These are phyloP conservation scores for Spongilla lacustris DNA, from an alignment of 37 sponge, comb jelly and placozoan species.

Conservation along the genomic window DNA sequence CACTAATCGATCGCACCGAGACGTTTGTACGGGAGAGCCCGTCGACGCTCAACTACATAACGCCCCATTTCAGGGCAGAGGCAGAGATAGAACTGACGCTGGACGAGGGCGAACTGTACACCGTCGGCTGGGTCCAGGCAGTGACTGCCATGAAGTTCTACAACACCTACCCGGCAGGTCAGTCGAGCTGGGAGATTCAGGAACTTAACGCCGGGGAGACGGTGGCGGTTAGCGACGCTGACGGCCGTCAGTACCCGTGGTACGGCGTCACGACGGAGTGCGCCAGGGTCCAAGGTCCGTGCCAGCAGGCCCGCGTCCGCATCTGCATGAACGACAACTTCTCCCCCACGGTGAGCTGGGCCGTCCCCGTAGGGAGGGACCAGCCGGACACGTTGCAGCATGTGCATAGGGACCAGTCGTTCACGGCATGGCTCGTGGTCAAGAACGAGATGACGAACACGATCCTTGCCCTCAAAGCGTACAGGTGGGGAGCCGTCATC, in stretches of 20 bases:
- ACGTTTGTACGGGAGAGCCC: conserved; percentile 63
- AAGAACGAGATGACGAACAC: conserved; percentile 72
- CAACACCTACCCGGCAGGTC: conserved; percentile 79
- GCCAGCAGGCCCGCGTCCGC: conserved; percentile 21
- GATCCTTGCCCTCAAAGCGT: conserved; percentile 49
- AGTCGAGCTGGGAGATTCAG: conserved; percentile 89
- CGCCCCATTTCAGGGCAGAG: conserved; percentile 84
- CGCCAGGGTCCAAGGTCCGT: conserved; percentile 63
- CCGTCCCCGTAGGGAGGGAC: conserved; percentile 85
- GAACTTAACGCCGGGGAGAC: conserved; percentile 71
- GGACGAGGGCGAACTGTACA: conserved; percentile 75
- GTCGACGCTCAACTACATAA: conserved; percentile 86
- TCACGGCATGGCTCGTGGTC: conserved; percentile 78
- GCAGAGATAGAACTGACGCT: conserved; percentile 75
- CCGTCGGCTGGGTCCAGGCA: conserved; percentile 89
- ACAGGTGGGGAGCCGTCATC: conserved; percentile 78
- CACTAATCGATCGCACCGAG: conserved; percentile 58
- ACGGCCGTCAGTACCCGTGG: conserved; percentile 90
- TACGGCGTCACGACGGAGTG: conserved; percentile 89
- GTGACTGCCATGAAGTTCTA: conserved; percentile 85
- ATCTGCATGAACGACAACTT: conserved; percentile 89
- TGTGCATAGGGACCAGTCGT: conserved; percentile 83
- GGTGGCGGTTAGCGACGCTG: conserved; percentile 83
- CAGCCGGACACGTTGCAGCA: conserved; percentile 79
- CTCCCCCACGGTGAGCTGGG: conserved; percentile 90